Base-by-base conservation (phyloP, 2,113 vertebrate species). In the Heterocephalus glaber region DNA sequence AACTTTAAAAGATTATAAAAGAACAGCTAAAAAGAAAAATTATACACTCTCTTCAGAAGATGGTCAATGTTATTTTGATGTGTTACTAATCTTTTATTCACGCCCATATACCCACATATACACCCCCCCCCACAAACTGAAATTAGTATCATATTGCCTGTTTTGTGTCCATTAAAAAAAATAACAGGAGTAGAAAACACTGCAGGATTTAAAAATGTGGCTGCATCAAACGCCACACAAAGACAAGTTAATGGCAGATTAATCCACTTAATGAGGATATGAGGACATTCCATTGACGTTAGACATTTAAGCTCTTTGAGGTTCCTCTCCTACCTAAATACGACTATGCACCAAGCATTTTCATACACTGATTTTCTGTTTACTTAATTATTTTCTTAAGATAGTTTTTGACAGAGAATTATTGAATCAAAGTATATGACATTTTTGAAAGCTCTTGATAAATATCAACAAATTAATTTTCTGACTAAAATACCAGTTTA, bases 391-490 rank as follows among this genome's bases (percentile, higher is more conserved):
- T 79, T 70, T 79, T 68, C 65, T 68, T 87, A 68, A 74, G 41
- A 83, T 61, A 68, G 8, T 44, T 89, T 94, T 79, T 86, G 22
- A 49, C 41, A 30, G 52, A 60, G 63, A 91, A 68, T 83, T 94
- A 20, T 5, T 47, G 74, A 93, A 22, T 81, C 35, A 83, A 61
- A 84, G 16, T 68, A 33, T 26, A 30, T 26, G 49, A 52, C 4
- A 26, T 7, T 87, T 83, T 68, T 87, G 4, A 77, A 94, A 70
- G n/a, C 19, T 84, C 84, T 79, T 92, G 84, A 47, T 77, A 84
- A 77, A 70, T 87, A 56, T 26, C 76, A 60, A 79, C 17, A 68
- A 66, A 88, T 70, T 47, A 54, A 60, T 77, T 83, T 76, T 24
- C 68, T 9, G 58, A 76, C 56, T 68, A 41, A 28, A 70, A 61